Base-by-base conservation (phyloP, 2,888 invertebrate genomes). In the Ametastegia equiseti region DNA sequence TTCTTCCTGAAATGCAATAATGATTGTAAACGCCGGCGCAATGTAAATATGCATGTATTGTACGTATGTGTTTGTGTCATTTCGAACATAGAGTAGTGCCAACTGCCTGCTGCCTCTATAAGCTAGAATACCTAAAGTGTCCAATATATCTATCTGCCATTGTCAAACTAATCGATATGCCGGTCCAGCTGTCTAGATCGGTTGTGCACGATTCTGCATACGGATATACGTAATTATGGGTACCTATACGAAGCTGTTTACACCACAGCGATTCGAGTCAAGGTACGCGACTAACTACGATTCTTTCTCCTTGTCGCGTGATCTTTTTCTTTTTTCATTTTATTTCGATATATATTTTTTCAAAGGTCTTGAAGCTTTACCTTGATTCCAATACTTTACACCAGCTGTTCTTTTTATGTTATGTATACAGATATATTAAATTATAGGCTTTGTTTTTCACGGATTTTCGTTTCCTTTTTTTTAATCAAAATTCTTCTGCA, bases 161-260 rank as follows among this genome's bases (percentile, higher is more conserved):
- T 71, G 71, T 71, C 47, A 27, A 71, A 71, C 71, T 71, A 71
- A 71, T 71, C 71, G 71, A 71, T 71, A 71, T 71, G 42, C 71
- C 6, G 71, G 45, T 71, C 71, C 71, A 71, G 42, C 27, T 63
- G 27, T 71, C 19, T 71, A 71, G 71, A 71, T 71, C 71, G 71
- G 42, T 71, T 71, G 71, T 71, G 71, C 71, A 71, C 71, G 45
- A 71, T 71, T 71, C 71, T 71, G 71, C 71, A 71, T 71, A 71
- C 71, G 71, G 71, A 71, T 71, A 23, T 45, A 47, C 71, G 47
- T 71, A 71, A 71, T 67, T 47, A 45, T 71, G 30, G 5, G 27
- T 27, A 71, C 42, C 42, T 47, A 63, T 15, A 39, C 65, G 65
- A 60, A 67, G 65, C 65, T 67, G 65, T 67, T 67, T 67, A 67